phyloP scores from a whole-genome alignment of 2,888 invertebrate species.

The Xanthorhoe spadicearia region DNA sequence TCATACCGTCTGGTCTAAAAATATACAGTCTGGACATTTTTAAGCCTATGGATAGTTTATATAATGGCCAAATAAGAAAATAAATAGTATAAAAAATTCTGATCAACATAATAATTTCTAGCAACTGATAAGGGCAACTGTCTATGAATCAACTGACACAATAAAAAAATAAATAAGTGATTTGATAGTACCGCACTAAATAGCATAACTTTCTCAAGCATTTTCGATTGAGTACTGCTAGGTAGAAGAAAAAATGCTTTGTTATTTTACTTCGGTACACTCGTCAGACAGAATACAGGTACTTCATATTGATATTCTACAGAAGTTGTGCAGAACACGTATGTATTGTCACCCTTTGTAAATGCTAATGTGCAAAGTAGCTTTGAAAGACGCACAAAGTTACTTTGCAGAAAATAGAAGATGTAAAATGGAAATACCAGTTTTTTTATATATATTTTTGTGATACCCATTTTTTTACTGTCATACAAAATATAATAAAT shows the following conservation, averaged over 20 bases:
- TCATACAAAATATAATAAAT: too few relatives aligned
- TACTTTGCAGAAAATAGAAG: not conserved
- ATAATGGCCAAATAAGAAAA: too few relatives aligned
- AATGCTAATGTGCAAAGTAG: conserved; percentile 23
- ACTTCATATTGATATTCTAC: conserved; percentile 17
- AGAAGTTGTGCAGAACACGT: conserved; percentile 20
- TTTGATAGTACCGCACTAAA: too few relatives aligned
- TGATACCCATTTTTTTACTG: not conserved
- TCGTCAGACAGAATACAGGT: not conserved
- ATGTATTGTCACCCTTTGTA: conserved; percentile 32
- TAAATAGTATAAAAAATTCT: too few relatives aligned
- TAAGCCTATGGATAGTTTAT: not conserved
- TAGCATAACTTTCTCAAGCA: too few relatives aligned
- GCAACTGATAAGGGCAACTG: too few relatives aligned
- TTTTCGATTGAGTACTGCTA: too few relatives aligned
- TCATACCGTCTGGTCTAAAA: not conserved
- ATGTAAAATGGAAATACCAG: not conserved
- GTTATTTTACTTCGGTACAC: not conserved
- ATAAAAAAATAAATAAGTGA: too few relatives aligned
- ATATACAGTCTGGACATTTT: not conserved
- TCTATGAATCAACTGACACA: too few relatives aligned
- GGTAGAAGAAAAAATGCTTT: not conserved
- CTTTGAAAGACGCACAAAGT: conserved; percentile 14
- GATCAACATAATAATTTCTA: too few relatives aligned
- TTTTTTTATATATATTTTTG: not conserved